Percentiles rank a stretch among this genome's conserved stretches.
These are phyloP conservation scores for Nomada flava DNA, from an alignment of 2,888 invertebrate genomes.

Conservation along the genomic window DNA sequence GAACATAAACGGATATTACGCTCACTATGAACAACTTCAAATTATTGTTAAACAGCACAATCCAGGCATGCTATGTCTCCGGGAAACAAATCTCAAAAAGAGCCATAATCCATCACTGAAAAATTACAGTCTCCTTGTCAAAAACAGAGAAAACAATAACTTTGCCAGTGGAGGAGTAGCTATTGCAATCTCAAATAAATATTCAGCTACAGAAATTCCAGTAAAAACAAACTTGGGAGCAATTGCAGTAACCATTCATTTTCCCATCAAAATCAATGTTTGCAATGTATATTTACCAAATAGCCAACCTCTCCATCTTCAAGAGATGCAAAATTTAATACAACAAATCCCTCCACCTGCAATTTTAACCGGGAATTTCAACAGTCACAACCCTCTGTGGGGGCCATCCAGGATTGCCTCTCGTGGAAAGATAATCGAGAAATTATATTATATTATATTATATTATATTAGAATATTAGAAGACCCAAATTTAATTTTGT, in stretches of 20 bases:
- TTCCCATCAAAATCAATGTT: neutral
- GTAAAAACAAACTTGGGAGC: neutral
- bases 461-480: neutral
- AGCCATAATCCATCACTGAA: neutral
- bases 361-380: constrained; percentile 1
- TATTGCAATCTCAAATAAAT: neutral
- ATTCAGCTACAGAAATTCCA: neutral
- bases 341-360: neutral
- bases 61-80: neutral
- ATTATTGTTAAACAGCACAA: neutral
- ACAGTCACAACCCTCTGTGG: neutral
- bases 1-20: constrained; percentile 14
- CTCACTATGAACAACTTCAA: constrained; percentile 5
- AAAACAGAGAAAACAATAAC: neutral
- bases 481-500: neutral
- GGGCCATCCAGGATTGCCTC: neutral
- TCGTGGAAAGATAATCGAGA: neutral
- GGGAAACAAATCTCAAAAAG: constrained; percentile 1
- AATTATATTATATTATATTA: neutral
- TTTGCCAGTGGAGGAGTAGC: neutral
- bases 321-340: neutral
- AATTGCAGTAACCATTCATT: neutral
- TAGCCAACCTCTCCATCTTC: too few species aligned
- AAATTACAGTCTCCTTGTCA: neutral
- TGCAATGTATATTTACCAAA: too few species aligned